phyloP scores from a whole-genome alignment of 2,888 invertebrate genomes.

The Drosophila sordidapex region DNA sequence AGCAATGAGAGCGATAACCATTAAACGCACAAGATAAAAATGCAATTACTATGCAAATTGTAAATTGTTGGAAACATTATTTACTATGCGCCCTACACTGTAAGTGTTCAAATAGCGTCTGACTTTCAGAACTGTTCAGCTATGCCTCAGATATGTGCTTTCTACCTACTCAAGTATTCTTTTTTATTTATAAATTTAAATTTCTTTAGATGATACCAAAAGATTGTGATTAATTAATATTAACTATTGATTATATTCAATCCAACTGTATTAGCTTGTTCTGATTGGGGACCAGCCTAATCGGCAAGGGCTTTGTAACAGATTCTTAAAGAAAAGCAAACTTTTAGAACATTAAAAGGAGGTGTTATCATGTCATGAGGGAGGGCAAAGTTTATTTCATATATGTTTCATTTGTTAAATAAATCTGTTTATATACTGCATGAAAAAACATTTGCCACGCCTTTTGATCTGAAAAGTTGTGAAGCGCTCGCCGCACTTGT shows the following conservation, averaged over 20 bases:
- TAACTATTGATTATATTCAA: not conserved
- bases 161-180: not conserved
- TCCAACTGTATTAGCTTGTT: not conserved
- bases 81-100: not conserved
- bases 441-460: not conserved
- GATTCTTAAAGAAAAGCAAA: not conserved
- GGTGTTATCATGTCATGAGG: not conserved
- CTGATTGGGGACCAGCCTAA: not conserved
- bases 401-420: not conserved
- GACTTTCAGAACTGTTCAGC: not conserved
- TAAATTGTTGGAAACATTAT: slow-evolving; percentile 8
- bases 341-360: not conserved
- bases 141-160: not conserved
- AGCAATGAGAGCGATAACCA: slow-evolving; percentile 20
- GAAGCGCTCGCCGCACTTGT: slow-evolving; percentile 4
- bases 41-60: slow-evolving; percentile 47
- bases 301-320: not conserved
- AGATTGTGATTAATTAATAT: not conserved
- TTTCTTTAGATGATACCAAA: not conserved
- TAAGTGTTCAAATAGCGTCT: not conserved
- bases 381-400: not conserved
- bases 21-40: slow-evolving; percentile 33
- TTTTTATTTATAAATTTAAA: not conserved
- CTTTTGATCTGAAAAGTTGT: slow-evolving; percentile 25
- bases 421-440: not conserved